Evolutionary conservation across 2,797 vertebrate genomes (phyloP).

Genomic region (Clarias laeviceps): DNA sequence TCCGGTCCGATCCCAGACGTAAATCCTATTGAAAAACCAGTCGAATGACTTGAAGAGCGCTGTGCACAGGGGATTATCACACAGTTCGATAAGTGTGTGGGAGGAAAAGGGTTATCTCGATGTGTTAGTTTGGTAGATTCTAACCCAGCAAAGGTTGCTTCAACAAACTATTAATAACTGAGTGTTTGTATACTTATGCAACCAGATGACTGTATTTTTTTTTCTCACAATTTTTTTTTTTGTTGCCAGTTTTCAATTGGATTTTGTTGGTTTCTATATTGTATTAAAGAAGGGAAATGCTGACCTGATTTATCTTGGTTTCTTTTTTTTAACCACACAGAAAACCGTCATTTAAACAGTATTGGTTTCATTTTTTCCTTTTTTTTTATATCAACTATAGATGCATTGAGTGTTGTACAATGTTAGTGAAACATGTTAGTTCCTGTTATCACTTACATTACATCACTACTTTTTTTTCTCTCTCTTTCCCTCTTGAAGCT

Average conservation of each 20-base stretch:
- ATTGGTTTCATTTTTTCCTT: not conserved
- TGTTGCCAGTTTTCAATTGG: not conserved
- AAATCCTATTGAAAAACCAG: not conserved
- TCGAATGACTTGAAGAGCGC: not conserved
- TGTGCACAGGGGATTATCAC: not conserved
- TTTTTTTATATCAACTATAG: not conserved
- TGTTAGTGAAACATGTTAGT: not conserved
- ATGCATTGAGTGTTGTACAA: not conserved
- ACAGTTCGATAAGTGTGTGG: not conserved
- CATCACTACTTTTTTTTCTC: not conserved
- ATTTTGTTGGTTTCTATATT: not conserved
- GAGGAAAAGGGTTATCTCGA: not conserved
- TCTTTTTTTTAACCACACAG: not conserved
- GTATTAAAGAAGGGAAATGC: not conserved
- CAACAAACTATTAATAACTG: not conserved
- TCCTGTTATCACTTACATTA: conserved; percentile 8
- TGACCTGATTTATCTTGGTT: not conserved
- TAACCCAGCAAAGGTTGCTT: not conserved
- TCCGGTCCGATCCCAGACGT: not conserved
- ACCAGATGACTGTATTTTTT: not conserved
- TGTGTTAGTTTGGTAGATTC: not conserved
- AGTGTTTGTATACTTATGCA: not conserved
- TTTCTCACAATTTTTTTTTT: not conserved
- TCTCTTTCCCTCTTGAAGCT: not conserved
- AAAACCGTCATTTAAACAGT: not conserved